These are phyloP conservation scores for human (Homo sapiens) DNA, from an alignment of 2,113 vertebrate genomes.

Conservation along the genomic window DNA sequence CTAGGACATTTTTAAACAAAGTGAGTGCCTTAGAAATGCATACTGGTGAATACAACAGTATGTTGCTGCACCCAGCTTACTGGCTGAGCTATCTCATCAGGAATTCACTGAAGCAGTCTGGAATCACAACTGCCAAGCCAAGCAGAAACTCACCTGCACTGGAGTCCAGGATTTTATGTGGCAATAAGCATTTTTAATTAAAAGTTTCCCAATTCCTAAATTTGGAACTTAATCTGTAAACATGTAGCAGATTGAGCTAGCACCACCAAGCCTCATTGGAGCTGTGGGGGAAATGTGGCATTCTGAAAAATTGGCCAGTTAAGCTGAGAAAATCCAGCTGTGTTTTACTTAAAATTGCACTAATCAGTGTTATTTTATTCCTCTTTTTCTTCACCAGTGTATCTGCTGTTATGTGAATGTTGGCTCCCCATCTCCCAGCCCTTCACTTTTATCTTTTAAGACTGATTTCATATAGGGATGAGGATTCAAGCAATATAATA, in stretches of 20 bases:
- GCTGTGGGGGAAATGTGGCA: constrained; percentile 26
- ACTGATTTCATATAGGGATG: constrained; percentile 62
- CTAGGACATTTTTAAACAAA: constrained; percentile 49
- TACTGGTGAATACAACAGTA: not conserved
- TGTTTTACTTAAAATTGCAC: constrained; percentile 58
- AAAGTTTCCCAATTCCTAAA: constrained; percentile 69
- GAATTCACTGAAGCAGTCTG: constrained; percentile 16
- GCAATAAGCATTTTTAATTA: constrained; percentile 76
- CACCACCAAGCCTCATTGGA: not conserved
- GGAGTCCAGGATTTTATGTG: constrained; percentile 62
- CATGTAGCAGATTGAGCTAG: constrained; percentile 23
- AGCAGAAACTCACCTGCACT: constrained; percentile 63
- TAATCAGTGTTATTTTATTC: constrained; percentile 69
- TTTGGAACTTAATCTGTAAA: constrained; percentile 58
- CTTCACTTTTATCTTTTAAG: constrained; percentile 56
- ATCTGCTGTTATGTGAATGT: not conserved
- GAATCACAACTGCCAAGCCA: constrained; percentile 33
- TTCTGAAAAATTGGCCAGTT: constrained; percentile 31
- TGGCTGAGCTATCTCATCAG: not conserved
- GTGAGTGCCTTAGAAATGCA: constrained; percentile 52
- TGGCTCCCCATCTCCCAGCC: not conserved
- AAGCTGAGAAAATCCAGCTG: constrained; percentile 62
- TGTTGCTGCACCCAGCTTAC: not conserved
- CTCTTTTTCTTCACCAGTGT: constrained; percentile 26
- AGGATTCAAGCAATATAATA: constrained; percentile 62